These are phyloP conservation scores for Wiebesia pumilae DNA, from an alignment of 1,140 invertebrate genomes.

Conservation along the genomic window DNA sequence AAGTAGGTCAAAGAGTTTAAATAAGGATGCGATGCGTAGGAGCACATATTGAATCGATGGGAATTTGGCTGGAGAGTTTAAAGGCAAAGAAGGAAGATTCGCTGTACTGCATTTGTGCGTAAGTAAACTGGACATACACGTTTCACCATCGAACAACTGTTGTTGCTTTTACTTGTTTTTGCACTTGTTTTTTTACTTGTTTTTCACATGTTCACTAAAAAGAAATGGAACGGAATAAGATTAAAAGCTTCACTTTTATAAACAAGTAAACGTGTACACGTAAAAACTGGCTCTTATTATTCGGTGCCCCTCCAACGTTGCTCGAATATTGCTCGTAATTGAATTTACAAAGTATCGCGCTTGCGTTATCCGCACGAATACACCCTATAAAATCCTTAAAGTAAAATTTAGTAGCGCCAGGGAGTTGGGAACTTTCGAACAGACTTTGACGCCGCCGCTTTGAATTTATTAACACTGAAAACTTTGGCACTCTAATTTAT, in stretches of 20 bases:
- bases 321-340: background rate
- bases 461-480: slow-evolving; percentile 2
- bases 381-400: background rate
- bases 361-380: background rate
- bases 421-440: background rate
- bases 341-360: slow-evolving; percentile 1
- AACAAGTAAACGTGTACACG: background rate
- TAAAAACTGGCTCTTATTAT: background rate
- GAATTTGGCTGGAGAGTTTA: too few relatives aligned
- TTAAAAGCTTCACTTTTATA: background rate
- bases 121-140: background rate
- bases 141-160: background rate
- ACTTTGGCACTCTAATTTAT: background rate
- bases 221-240: background rate
- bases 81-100: background rate
- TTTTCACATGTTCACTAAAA: background rate
- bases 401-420: background rate
- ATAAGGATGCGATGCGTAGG: too few relatives aligned
- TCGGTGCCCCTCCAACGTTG: too few relatives aligned
- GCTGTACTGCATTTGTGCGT: background rate
- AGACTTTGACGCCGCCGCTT: background rate
- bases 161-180: background rate
- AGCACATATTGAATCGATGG: too few relatives aligned
- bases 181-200: background rate
- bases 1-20: background rate